phyloP scores from a whole-genome alignment of 2,888 invertebrate genomes.

The Dasypolia templi region DNA sequence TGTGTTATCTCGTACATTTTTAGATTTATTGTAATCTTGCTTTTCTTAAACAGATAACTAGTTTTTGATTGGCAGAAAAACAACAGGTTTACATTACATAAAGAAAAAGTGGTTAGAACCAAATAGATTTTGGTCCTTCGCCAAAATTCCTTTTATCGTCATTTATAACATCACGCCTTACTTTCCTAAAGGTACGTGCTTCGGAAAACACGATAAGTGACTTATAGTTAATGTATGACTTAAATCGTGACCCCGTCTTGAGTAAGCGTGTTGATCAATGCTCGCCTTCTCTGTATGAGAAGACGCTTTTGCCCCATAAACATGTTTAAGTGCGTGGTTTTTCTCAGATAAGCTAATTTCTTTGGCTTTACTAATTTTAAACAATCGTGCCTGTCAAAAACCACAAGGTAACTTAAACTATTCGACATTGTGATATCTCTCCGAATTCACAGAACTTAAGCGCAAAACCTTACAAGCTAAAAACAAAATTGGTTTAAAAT shows the following conservation, averaged over 20 bases:
- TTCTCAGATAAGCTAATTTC: not conserved
- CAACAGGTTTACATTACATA: not conserved
- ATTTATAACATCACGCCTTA: not conserved
- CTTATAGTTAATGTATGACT: too few relatives aligned
- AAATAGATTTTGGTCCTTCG: too few relatives aligned
- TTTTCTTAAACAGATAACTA: slow-evolving; percentile 2
- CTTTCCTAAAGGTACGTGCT: not conserved
- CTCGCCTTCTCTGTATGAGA: too few relatives aligned
- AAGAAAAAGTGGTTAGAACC: not conserved
- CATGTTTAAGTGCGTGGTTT: not conserved
- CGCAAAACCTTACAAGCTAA: not conserved
- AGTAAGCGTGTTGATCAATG: too few relatives aligned
- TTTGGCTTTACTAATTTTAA: too few relatives aligned
- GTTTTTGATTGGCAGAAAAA: slow-evolving; percentile 1
- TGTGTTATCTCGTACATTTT: slow-evolving; percentile 6
- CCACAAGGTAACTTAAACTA: not conserved
- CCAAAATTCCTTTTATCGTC: too few relatives aligned
- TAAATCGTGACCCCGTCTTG: too few relatives aligned
- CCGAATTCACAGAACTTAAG: not conserved
- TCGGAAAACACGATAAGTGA: too few relatives aligned
- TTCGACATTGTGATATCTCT: not conserved
- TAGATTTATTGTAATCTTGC: not conserved
- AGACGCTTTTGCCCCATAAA: too few relatives aligned
- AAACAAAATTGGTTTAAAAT: slow-evolving; percentile 21
- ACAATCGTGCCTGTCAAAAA: not conserved